Conservation (phyloP, 2,888 invertebrate species). For the Leptothorax acervorum region DNA sequence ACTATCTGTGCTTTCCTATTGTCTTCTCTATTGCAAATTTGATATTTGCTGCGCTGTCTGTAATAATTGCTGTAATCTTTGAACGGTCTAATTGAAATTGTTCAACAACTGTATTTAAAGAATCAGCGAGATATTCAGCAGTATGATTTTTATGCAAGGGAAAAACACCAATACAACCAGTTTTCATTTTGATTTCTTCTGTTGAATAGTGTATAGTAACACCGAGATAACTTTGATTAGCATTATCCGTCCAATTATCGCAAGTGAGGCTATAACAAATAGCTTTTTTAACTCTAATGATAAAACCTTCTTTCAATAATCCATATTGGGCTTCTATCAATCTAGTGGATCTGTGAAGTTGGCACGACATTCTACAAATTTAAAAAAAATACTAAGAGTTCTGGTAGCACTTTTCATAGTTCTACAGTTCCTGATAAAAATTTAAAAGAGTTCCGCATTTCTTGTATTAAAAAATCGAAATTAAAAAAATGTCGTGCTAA, state of each 20-base stretch:
- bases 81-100: background rate
- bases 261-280: background rate
- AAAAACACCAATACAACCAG: background rate
- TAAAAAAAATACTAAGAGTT: no score
- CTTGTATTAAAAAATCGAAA: no score
- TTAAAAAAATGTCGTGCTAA: no score
- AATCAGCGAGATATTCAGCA: background rate
- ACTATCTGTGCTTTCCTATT: background rate
- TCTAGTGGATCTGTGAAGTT: no score
- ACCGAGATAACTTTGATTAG: background rate
- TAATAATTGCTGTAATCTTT: background rate
- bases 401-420: no score
- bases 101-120: background rate
- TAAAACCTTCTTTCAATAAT: background rate
- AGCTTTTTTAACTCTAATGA: background rate
- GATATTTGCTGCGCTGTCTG: background rate
- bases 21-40: background rate
- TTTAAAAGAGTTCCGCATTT: no score
- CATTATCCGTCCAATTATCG: background rate
- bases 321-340: constrained; percentile 6
- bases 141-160: background rate
- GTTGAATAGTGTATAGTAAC: background rate
- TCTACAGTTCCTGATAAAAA: no score
- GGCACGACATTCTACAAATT: no score
- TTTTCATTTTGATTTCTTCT: background rate